Evolutionary conservation across 2,888 invertebrate genomes (phyloP), one percentile per base, ranked within the genome.

Genomic region (Plebejus argus): DNA sequence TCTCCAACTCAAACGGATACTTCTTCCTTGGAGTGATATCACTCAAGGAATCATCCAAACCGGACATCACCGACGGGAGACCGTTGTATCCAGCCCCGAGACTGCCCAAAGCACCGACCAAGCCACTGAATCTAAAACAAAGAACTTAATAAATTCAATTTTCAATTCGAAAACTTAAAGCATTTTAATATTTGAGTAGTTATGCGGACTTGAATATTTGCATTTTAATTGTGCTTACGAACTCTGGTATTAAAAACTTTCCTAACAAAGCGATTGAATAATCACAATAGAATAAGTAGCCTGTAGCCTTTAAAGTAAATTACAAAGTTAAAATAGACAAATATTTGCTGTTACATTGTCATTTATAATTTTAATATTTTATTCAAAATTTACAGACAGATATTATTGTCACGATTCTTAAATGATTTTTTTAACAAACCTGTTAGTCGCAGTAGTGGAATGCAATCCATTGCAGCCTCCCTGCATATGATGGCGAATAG

Each of bases 1-100:
- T 98, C 88, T 98, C 98, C 85, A 98, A 94, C 88, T 98, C 98
- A 86, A 98, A 98, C 0, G 98, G 98, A 89, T 98, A 98, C 88
- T 98, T 98, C 91, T 97, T 98, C 80, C 97, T 94, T 5, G 96
- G 95, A 20, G 96, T 97, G 23, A 97, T 96, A 85, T 98, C 98
- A 82, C 97, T 97, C 82, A 97, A 89, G 33, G 97, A 97, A 86
- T 98, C 98, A 83, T 98, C 97, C 33, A 98, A 93, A 4, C 97
- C 97, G 6, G 97, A 97, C 94, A 97, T 96, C 20, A 98, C 97
- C 18, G 97, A 97, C 0, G 97, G 97, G 45, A 97, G 94, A 15
- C 97, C 98, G 85, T 97, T 97, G 93, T 97, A 97, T 0, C 97
- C 97, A 1, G 91, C 93, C 72, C 96, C 95, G 20, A 94, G 87